phyloP scores from a whole-genome alignment of 2,888 invertebrate genomes.

The Diogma glabrata region DNA sequence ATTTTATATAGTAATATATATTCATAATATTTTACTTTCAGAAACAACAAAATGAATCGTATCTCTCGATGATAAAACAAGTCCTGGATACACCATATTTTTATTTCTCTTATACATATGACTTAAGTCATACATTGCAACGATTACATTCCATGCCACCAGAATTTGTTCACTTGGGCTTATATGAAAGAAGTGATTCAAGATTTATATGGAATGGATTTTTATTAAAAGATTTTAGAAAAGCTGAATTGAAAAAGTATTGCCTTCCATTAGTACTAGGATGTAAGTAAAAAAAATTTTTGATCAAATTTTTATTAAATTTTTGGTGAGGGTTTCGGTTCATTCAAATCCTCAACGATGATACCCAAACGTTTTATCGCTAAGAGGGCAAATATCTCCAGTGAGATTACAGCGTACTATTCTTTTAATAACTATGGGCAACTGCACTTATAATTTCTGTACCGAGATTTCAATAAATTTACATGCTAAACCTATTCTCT shows the following conservation, averaged over 20 bases:
- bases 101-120: slow-evolving; percentile 91
- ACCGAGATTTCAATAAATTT: too few relatives aligned
- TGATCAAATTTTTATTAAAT: slow-evolving; percentile 31
- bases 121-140: slow-evolving; percentile 86
- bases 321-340: too few relatives aligned
- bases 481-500: too few relatives aligned
- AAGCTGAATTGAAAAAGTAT: slow-evolving; percentile 63
- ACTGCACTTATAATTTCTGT: too few relatives aligned
- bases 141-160: slow-evolving; percentile 71
- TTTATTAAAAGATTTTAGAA: slow-evolving; percentile 63
- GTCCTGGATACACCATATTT: slow-evolving; percentile 75
- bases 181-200: slow-evolving; percentile 68
- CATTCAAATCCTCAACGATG: too few relatives aligned
- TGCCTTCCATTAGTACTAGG: slow-evolving; percentile 86
- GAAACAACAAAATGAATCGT: slow-evolving; percentile 70
- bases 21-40: slow-evolving; percentile 31
- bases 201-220: slow-evolving; percentile 92
- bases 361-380: too few relatives aligned
- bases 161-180: slow-evolving; percentile 56
- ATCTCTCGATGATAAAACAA: slow-evolving; percentile 72
- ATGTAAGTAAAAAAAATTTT: too few relatives aligned
- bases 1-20: slow-evolving; percentile 8
- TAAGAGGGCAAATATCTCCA: too few relatives aligned
- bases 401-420: too few relatives aligned
- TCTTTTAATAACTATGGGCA: too few relatives aligned